Conservation (phyloP, 2,797 vertebrate species). For the Benthosema pterotum region DNA sequence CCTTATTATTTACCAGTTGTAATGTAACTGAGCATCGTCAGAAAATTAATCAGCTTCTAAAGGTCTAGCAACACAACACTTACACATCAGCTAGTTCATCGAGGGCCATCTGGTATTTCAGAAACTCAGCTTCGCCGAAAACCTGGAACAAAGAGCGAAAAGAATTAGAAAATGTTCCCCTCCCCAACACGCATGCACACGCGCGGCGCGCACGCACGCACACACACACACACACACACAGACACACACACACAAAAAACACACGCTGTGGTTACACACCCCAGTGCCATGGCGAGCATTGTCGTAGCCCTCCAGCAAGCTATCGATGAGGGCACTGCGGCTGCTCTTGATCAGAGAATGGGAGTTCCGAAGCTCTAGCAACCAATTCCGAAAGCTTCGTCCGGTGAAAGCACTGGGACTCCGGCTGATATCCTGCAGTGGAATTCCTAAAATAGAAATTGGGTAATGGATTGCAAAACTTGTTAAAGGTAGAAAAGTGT, state of each 20-base stretch:
- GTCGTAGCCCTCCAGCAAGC: constrained; percentile 92
- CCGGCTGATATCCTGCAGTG: constrained; percentile 82
- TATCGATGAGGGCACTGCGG: constrained; percentile 87
- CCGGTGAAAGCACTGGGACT: constrained; percentile 87
- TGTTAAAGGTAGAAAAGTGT: constrained; percentile 11
- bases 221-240: background rate
- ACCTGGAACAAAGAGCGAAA: constrained; percentile 71
- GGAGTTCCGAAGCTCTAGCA: constrained; percentile 88
- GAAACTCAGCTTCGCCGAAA: constrained; percentile 89
- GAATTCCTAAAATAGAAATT: constrained; percentile 80
- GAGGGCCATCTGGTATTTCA: constrained; percentile 90
- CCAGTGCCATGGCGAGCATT: constrained; percentile 91
- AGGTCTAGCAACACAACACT: constrained; percentile 60
- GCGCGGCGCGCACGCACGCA: background rate
- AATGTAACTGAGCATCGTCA: too few relatives aligned
- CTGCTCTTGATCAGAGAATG: constrained; percentile 88
- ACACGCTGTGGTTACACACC: constrained; percentile 71
- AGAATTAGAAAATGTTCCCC: too few relatives aligned
- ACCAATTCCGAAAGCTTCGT: constrained; percentile 88
- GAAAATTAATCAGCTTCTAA: too few relatives aligned
- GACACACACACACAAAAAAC: background rate
- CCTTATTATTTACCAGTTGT: background rate
- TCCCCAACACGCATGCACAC: background rate
- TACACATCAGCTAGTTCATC: constrained; percentile 88
- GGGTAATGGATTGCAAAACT: background rate